phyloP scores from a whole-genome alignment of 2,888 invertebrate genomes.

The Elaeidobius kamerunicus region DNA sequence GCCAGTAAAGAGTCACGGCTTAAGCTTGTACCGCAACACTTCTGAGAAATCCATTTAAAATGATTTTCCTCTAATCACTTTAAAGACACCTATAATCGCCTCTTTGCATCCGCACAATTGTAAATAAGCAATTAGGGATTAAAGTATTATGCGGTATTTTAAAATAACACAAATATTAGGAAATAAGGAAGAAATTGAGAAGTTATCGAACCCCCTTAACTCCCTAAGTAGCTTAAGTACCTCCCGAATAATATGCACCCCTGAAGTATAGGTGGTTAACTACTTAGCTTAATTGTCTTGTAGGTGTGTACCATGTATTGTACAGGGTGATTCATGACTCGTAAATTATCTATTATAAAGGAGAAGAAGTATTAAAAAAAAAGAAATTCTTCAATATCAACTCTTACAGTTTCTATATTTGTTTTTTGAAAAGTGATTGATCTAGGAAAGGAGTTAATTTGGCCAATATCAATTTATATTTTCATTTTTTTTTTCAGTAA shows the following conservation, averaged over 20 bases:
- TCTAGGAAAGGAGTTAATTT: too few relatives aligned
- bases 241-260: constrained; percentile 6
- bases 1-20: constrained; percentile 11
- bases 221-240: constrained; percentile 14
- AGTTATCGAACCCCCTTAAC: too few relatives aligned
- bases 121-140: constrained; percentile 15
- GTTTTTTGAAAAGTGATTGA: too few relatives aligned
- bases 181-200: constrained; percentile 3
- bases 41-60: constrained; percentile 7
- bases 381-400: too few relatives aligned
- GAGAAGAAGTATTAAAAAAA: too few relatives aligned
- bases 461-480: too few relatives aligned
- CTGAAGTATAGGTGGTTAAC: constrained; percentile 2
- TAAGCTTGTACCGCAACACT: constrained; percentile 4
- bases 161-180: constrained; percentile 11
- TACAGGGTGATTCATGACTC: too few relatives aligned
- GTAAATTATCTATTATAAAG: too few relatives aligned
- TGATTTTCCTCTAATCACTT: constrained; percentile 1
- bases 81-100: constrained; percentile 9
- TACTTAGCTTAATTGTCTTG: background rate
- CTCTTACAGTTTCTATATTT: too few relatives aligned
- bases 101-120: background rate
- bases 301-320: too few relatives aligned
- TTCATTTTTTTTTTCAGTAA: too few relatives aligned
- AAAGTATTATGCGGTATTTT: constrained; percentile 10